A percentile compares a stretch with the other conserved stretches of the same genome.
Evolutionary conservation across 2,797 vertebrate species (phyloP).

Genomic region (Rhinichthys osculus): DNA sequence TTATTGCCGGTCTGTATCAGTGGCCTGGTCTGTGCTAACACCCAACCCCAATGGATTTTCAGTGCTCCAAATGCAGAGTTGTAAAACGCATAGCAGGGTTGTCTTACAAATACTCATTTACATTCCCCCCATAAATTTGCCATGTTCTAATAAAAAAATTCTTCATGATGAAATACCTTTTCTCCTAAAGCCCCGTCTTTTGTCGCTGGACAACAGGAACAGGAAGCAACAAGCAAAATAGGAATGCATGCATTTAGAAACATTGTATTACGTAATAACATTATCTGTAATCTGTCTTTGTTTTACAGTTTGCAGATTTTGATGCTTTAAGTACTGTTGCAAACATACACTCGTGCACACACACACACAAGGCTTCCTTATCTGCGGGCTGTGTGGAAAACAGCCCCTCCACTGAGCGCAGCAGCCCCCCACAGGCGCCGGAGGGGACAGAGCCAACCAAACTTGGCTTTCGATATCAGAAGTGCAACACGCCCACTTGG

Average conservation of each 20-base stretch:
- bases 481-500: constrained; percentile 80
- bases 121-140: constrained; percentile 48
- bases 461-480: constrained; percentile 80
- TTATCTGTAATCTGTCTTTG: not conserved
- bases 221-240: not conserved
- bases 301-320: constrained; percentile 16
- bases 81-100: constrained; percentile 41
- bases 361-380: constrained; percentile 50
- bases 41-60: constrained; percentile 59
- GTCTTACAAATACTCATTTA: constrained; percentile 46
- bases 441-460: constrained; percentile 73
- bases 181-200: constrained; percentile 4
- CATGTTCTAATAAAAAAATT: constrained; percentile 53
- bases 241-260: not conserved
- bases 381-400: constrained; percentile 68
- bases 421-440: constrained; percentile 69
- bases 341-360: constrained; percentile 49
- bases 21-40: constrained; percentile 59
- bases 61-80: constrained; percentile 52
- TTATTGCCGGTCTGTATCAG: constrained; percentile 66
- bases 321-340: constrained; percentile 22
- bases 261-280: not conserved
- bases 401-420: constrained; percentile 64
- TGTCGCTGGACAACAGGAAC: constrained; percentile 9
- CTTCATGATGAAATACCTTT: constrained; percentile 45